Evolutionary conservation across 2,888 invertebrate genomes (phyloP).

Genomic region (Himalopsyche kuldschensis): DNA sequence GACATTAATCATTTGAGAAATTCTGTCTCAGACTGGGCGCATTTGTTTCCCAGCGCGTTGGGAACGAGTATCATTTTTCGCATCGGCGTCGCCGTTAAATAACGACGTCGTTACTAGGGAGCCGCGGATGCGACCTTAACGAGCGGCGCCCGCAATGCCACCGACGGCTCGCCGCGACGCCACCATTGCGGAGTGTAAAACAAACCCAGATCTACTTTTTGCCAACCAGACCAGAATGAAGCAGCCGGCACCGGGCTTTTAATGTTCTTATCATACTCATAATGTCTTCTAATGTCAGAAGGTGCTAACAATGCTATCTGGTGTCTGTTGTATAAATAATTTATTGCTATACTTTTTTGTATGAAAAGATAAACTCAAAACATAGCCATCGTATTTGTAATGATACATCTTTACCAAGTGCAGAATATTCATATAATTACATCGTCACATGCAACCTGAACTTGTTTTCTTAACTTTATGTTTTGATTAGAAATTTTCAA

Average conservation of each 20-base stretch:
- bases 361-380: no score
- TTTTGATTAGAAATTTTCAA: no score
- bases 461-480: no score
- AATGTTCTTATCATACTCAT: neutral
- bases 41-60: neutral
- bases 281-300: neutral
- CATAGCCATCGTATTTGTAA: no score
- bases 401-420: no score
- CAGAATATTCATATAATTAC: no score
- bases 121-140: conserved; percentile 1
- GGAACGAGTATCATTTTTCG: conserved; percentile 1
- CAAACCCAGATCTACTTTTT: neutral
- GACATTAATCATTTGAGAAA: neutral
- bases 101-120: neutral
- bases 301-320: neutral
- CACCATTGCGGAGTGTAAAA: neutral
- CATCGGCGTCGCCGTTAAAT: neutral
- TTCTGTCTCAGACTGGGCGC: neutral
- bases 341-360: no score
- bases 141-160: neutral
- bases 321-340: neutral
- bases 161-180: neutral
- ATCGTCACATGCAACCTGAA: no score
- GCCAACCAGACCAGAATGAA: neutral
- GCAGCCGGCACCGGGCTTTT: neutral